Base-by-base conservation (phyloP, 2,797 vertebrate species). In the Austrolebias charrua region DNA sequence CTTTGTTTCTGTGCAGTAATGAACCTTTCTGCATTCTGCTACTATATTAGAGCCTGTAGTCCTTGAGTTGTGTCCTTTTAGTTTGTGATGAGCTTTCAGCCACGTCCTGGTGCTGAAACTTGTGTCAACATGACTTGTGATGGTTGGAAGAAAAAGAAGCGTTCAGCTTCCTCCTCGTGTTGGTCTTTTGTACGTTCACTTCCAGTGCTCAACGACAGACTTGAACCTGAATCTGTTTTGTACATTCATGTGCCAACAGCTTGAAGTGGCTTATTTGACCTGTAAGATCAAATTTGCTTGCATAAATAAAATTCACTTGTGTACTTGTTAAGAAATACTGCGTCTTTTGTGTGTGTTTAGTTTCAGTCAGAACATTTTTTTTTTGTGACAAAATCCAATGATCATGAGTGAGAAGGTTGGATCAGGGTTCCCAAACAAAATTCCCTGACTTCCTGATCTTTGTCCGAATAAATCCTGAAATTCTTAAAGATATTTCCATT, bases 231-330 rank as follows among this genome's bases (percentile, higher is more conserved):
- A 94, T 96, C 92, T 95, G 95, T 98, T 98, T 97, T 98, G 95
- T 98, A 98, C 92, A 96, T 98, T 95, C 94, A 95, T 96, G 96
- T 99, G 96, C 97, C 95, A 97, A 96, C 94, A 95, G 97, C 96
- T 97, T 95, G 94, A 95, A 95, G 94, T 97, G 95, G 95, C 95
- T 92, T 92, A 92, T 98, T 97, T 96, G 95, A 98, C 96, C 94
- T 95, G 95, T 98, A 95, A 94, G 91, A 96, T 96, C 92, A 94
- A 97, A 93, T 90, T 87, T 98, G 97, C 97, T 98, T 98, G 97
- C 95, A 93, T 95, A 92, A 96, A 96, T 96, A 97, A 98, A 94
- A 87, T 87, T 96, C 93, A 95, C 94, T 95, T 95, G 95, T 99
- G 97, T 96, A 96, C 94, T 97, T 98, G 92, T 93, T 93, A 90